Evolutionary conservation across 2,888 invertebrate species (phyloP).

Genomic region (Andrena bicolor): DNA sequence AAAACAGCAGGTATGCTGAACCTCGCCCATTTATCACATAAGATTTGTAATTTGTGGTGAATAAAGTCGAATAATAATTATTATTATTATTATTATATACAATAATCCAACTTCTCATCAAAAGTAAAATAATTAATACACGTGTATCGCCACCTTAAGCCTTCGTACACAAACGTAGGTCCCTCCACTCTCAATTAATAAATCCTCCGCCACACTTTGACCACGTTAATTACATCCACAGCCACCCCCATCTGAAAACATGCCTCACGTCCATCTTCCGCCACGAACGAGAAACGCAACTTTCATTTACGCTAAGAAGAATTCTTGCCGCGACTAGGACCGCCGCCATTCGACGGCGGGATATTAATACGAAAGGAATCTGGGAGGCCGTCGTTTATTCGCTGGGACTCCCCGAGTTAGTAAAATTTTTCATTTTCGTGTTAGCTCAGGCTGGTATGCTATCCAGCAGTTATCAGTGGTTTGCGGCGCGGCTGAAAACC

Average conservation of each 20-base stretch:
- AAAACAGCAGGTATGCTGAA: too few relatives aligned
- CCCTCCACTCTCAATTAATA: background rate
- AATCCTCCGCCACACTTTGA: background rate
- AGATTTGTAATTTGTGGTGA: too few relatives aligned
- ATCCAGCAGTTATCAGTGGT: slow-evolving; percentile 17
- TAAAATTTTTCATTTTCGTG: slow-evolving; percentile 31
- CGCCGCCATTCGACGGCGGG: slow-evolving; percentile 21
- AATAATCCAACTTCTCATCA: too few relatives aligned
- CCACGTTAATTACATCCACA: background rate
- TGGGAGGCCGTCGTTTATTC: background rate
- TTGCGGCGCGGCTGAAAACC: slow-evolving; percentile 31
- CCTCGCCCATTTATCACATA: too few relatives aligned
- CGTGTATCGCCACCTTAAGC: too few relatives aligned
- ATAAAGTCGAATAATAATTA: too few relatives aligned
- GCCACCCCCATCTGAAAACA: background rate
- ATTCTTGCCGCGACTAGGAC: background rate
- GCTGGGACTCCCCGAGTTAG: background rate
- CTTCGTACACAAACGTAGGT: too few relatives aligned
- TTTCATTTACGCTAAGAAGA: background rate
- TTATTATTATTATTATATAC: too few relatives aligned
- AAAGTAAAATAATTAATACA: too few relatives aligned
- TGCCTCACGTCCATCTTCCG: background rate
- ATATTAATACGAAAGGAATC: slow-evolving; percentile 36
- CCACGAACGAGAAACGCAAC: slow-evolving; percentile 12
- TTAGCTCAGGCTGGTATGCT: slow-evolving; percentile 6